Percentiles rank a stretch among this genome's conserved stretches.
Conservation (phyloP, 2,888 invertebrate genomes). For the Calephelis perditalis region DNA sequence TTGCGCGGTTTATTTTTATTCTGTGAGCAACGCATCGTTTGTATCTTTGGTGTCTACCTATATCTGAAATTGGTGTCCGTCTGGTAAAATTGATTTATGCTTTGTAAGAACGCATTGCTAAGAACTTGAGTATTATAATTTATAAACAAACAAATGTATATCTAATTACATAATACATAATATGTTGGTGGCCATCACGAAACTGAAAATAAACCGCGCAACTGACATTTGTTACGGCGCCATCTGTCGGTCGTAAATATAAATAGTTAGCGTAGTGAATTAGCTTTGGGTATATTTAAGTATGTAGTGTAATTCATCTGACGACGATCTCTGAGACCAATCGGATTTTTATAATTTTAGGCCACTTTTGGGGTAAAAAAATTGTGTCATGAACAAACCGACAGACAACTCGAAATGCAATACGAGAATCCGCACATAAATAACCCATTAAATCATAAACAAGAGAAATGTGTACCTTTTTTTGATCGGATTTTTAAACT, state of each 20-base stretch:
- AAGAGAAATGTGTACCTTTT: too few species aligned
- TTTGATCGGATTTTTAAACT: too few species aligned
- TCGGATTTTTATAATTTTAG: background rate
- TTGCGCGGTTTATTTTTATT: slow-evolving; percentile 6
- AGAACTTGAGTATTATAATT: background rate
- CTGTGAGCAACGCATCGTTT: background rate
- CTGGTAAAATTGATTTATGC: background rate
- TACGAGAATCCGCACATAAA: too few species aligned
- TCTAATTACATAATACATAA: too few species aligned
- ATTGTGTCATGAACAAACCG: too few species aligned
- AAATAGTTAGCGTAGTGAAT: slow-evolving; percentile 15
- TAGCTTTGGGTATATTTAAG: slow-evolving; percentile 16
- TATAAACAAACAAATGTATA: background rate
- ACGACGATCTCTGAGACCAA: background rate
- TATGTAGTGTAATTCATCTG: slow-evolving; percentile 9
- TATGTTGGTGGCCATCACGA: too few species aligned
- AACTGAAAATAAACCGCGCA: slow-evolving; percentile 2
- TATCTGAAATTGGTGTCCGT: background rate
- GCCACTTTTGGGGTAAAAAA: background rate
- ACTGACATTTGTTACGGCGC: slow-evolving; percentile 18
- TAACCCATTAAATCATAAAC: too few species aligned
- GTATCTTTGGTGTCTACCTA: too few species aligned
- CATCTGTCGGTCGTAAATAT: slow-evolving; percentile 17
- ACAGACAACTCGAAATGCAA: too few species aligned
- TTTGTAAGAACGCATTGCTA: background rate